These are phyloP conservation scores for Parauchenoglanis ngamensis DNA, from an alignment of 2,797 vertebrate species.

Conservation along the genomic window DNA sequence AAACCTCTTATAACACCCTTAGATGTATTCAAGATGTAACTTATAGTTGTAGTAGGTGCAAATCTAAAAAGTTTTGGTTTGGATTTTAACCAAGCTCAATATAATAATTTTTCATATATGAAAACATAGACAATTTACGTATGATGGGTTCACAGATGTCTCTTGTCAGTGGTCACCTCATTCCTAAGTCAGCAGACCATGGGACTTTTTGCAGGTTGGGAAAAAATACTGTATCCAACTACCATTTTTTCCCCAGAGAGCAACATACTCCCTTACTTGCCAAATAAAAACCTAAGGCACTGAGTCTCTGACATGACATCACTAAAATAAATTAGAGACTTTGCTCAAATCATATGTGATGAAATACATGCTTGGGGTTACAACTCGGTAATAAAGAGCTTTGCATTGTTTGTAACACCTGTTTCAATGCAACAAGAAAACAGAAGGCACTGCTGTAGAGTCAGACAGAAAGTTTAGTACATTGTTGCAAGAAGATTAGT, in stretches of 20 bases:
- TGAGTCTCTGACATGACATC: slow-evolving; percentile 3
- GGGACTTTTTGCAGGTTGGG: slow-evolving; percentile 3
- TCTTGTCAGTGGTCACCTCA: slow-evolving; percentile 35
- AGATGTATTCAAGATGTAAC: background rate
- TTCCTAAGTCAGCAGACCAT: slow-evolving; percentile 11
- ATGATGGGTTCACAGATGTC: background rate
- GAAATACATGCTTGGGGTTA: background rate
- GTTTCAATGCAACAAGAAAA: slow-evolving; percentile 20
- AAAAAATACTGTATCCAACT: background rate
- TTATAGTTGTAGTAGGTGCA: background rate
- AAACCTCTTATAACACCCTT: background rate
- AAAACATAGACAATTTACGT: background rate
- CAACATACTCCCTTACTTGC: background rate
- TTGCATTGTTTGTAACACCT: slow-evolving; percentile 22
- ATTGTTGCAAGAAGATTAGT: slow-evolving; percentile 13
- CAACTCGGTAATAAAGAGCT: slow-evolving; percentile 3
- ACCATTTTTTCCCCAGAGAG: background rate
- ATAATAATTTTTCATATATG: background rate
- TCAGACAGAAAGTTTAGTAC: slow-evolving; percentile 12
- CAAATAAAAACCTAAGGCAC: background rate
- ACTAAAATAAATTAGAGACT: slow-evolving; percentile 14
- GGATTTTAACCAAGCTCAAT: background rate
- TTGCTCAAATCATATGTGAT: slow-evolving; percentile 4
- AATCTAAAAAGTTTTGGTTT: background rate
- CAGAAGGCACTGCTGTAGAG: slow-evolving; percentile 8